Evolutionary conservation across 2,888 invertebrate species (phyloP), one percentile per base, ranked within the genome.

Genomic region (Chrysodeixis includens): DNA sequence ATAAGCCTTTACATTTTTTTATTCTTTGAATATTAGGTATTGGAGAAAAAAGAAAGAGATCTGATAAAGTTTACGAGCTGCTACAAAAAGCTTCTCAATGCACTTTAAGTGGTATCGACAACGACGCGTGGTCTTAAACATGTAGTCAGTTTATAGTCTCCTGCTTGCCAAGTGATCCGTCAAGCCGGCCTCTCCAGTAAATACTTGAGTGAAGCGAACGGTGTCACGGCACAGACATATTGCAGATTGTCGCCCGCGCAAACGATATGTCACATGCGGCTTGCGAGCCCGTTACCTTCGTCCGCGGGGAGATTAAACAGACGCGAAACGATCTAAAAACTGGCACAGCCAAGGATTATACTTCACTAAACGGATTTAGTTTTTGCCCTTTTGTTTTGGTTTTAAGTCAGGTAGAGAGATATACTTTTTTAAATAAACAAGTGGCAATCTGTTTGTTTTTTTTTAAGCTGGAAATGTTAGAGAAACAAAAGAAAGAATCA

Each of bases 101-200:
- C 56, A 30, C 51, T 59, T 52, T 61, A 65, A 63, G 71, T 60
- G 66, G 56, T 52, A 69, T 57, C 30, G 57, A 71, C 44, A 62
- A 8, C 26, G 65, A 65, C 67, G 20, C 63, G 66, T 66, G 57
- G 65, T 71, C 62, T 61, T 69, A 72, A 60, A 59, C 32, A 66
- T 20, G 71, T 62, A 64, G 55, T 56, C 66, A 60, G 68, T 76
- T 80, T 72, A 69, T 75, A 56, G 26, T 32, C 58, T 61, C 18
- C 62, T 56, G 52, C 53, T 69, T 79, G 83, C 78, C 82, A 84
- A 84, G 83, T 69, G 55, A 83, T 86, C 76, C 78, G 76, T 84
- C 83, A 85, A 69, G 54, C 53, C 71, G 80, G 68, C 74, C 73
- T 74, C 67, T 73, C 66, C 63, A 74, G 66, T 71, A 77, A 78